Base-by-base conservation (phyloP, 2,113 vertebrate genomes). In the Cebidichthys violaceus region DNA sequence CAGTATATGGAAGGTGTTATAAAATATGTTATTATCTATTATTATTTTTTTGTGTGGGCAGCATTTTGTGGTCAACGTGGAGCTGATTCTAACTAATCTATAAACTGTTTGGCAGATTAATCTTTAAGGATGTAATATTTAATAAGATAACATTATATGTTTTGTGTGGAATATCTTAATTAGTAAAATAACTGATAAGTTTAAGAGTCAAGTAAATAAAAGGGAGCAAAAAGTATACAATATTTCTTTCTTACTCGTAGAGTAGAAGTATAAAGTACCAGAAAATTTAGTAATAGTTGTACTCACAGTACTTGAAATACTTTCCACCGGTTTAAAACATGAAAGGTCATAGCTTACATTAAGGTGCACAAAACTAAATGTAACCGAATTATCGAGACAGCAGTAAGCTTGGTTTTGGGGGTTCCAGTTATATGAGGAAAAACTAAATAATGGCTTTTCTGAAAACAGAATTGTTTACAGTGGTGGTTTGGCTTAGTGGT, bases 401-500 rank as follows among this genome's bases (percentile, higher is more conserved):
- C 64, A 35, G 27, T 1, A 60, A 17, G 4, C 15, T 18, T n/a
- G 24, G 39, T 68, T 76, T 72, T 27, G 9, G 6, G 24, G 54
- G 64, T 54, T 37, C 43, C 4, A 61, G 65, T 70, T 54, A 43
- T 18, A 45, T 37, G 6, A 60, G 47, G 22, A 59, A 75, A 27
- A 75, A 55, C 70, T 35, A 71, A 55, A 71, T 57, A 66, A 75
- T 39, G 41, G 59, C 45, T 64, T 64, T 75, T 67, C 65, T 67
- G 62, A 43, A 41, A 77, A 54, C 35, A 57, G 74, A 55, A 64
- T 29, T 82, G 55, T 77, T 79, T 73, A 75, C 61, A 60, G 14
- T 43, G 52, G 24, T 72, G 78, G 73, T 59, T 81, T 72, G 67
- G 24, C 57, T 71, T 54, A 61, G 67, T 43, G 72, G 70, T 33